Conservation (phyloP, 2,888 invertebrate species). For the Limnephilus auricula region DNA sequence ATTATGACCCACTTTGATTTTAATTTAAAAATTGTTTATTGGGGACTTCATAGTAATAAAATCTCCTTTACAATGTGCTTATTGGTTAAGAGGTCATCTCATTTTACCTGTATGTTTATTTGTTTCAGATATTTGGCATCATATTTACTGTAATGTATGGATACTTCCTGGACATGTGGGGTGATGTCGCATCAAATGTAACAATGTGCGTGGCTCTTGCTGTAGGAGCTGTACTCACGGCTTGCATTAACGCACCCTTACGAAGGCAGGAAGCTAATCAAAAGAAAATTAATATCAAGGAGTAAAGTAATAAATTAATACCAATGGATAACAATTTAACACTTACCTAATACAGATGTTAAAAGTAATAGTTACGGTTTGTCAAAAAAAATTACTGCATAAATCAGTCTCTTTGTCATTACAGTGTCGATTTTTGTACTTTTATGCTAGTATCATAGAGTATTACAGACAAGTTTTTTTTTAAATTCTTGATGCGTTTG, state of each 20-base stretch:
- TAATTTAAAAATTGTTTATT: too few species aligned
- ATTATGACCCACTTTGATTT: slow-evolving; percentile 63
- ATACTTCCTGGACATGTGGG: slow-evolving; percentile 79
- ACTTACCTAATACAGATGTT: neutral
- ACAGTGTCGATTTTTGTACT: too few species aligned
- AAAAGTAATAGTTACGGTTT: neutral
- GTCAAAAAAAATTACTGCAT: neutral
- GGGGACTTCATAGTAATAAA: too few species aligned
- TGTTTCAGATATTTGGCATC: slow-evolving; percentile 84
- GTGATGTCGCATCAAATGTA: slow-evolving; percentile 90
- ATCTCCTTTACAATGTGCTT: too few species aligned
- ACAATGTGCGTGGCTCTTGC: slow-evolving; percentile 86
- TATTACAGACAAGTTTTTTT: too few species aligned
- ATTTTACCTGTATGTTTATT: neutral
- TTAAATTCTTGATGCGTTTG: too few species aligned
- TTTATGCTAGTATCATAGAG: too few species aligned
- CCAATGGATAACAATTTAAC: neutral
- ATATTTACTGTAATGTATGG: slow-evolving; percentile 87
- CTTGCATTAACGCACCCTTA: slow-evolving; percentile 87
- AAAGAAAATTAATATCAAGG: neutral
- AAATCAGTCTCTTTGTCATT: neutral
- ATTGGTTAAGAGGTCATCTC: neutral
- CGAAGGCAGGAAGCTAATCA: slow-evolving; percentile 78
- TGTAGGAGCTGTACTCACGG: slow-evolving; percentile 88
- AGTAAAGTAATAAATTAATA: neutral